Percentiles rank a stretch among this genome's conserved stretches.
Conservation (phyloP, 2,888 invertebrate genomes). For the Pharmacophagus antenor region DNA sequence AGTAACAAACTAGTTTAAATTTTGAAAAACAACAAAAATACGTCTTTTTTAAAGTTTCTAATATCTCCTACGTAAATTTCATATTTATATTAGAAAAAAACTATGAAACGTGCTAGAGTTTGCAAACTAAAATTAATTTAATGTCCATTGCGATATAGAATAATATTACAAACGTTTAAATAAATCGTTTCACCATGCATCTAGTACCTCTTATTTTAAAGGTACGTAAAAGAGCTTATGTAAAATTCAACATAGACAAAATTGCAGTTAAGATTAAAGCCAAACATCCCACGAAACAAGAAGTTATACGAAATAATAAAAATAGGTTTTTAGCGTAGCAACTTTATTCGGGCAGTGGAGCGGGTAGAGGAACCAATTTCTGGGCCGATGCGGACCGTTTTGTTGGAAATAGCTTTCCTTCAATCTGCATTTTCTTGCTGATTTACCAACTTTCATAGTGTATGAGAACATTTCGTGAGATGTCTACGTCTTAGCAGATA, state of each 20-base stretch:
- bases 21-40: too few relatives aligned
- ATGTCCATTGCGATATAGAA: not conserved
- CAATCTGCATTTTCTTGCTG: conserved; percentile 82
- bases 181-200: not conserved
- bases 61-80: too few relatives aligned
- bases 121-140: not conserved
- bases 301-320: conserved; percentile 70
- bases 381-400: conserved; percentile 77
- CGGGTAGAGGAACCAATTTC: conserved; percentile 77
- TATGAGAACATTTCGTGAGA: conserved; percentile 55
- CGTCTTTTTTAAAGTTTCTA: too few relatives aligned
- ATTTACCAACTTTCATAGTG: conserved; percentile 78
- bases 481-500: conserved; percentile 48
- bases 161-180: not conserved
- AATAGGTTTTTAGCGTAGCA: conserved; percentile 72
- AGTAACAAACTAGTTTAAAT: too few relatives aligned
- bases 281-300: conserved; percentile 61
- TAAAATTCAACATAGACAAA: conserved; percentile 37
- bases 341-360: conserved; percentile 72
- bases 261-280: conserved; percentile 61
- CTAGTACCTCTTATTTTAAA: not conserved
- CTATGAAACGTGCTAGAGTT: not conserved
- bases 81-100: too few relatives aligned
- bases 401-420: conserved; percentile 80
- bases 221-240: conserved; percentile 15